Evolutionary conservation across 2,888 invertebrate species (phyloP), one percentile per base, ranked within the genome.

Genomic region (Thecocarcelia acutangulata): DNA sequence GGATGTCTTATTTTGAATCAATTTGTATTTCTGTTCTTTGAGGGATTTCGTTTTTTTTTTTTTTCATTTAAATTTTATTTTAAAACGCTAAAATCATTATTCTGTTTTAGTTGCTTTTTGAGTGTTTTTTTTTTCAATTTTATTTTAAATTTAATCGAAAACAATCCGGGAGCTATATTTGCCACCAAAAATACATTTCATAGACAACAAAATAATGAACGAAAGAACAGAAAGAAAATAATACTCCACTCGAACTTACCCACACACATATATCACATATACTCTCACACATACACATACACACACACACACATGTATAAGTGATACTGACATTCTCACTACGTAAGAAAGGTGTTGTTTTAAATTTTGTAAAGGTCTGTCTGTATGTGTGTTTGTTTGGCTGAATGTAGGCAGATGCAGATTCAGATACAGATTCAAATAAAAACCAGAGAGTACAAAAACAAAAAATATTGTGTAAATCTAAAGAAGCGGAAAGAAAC

Each of bases 171-270:
- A 88, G 89, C 89, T 87, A 86, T 87, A 84, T 86, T 85, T 85
- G 87, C 88, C 86, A 86, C 87, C 90, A 89, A 89, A 89, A 89
- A 89, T 89, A 89, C 87, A 88, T 89, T 87, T 87, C 85, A 85
- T 85, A 83, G 79, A 84, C 85, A 84, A 85, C 59, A 59, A 56
- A 59, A 66, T 66, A 66, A 64, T 72, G 61, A 72, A 21, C 44
- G 37, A 73, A 78, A 50, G 50, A 59, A 78, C 21, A 58, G 61
- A 80, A 81, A 77, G 78, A 81, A 73, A 52, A 77, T 76, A 79
- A 78, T 76, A 84, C 79, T 59, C 63, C 64, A 78, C 56, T 54
- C 56, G 42, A 46, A 1, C n/a, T 58, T n/a, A 46, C 2, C 44
- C 11, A 52, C 24, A 64, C 2, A 48, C 21, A 72, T 19, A 74